Conservation (phyloP, 2,797 vertebrate genomes). For the Clarias platycephalus region DNA sequence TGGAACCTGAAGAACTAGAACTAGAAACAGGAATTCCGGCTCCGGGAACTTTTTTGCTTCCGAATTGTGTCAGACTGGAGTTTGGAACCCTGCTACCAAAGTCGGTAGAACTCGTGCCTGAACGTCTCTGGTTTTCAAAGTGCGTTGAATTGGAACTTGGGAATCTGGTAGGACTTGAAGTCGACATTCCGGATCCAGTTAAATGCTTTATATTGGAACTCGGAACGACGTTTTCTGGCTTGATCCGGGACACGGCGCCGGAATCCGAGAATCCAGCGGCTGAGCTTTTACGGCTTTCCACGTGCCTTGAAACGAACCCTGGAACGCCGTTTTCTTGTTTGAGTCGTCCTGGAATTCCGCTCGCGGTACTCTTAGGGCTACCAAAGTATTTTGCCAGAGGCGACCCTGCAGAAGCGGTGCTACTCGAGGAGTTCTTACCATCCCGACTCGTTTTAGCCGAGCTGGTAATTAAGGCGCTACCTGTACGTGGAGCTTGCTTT, state of each 20-base stretch:
- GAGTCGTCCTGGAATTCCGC: neutral
- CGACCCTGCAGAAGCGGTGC: neutral
- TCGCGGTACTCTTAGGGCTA: constrained; percentile 21
- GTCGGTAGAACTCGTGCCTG: neutral
- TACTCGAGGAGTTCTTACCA: constrained; percentile 31
- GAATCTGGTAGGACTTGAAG: neutral
- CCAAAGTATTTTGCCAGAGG: constrained; percentile 42
- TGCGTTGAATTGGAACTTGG: constrained; percentile 47
- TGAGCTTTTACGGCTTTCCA: neutral
- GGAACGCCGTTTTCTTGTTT: neutral
- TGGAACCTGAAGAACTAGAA: neutral
- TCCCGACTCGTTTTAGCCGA: constrained; percentile 5
- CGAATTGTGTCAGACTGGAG: constrained; percentile 49
- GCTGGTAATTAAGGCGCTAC: constrained; percentile 17
- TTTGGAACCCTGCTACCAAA: neutral
- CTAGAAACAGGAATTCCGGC: neutral
- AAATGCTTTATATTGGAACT: constrained; percentile 15
- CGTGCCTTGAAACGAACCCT: neutral
- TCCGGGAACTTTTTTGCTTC: constrained; percentile 6
- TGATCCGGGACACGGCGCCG: neutral
- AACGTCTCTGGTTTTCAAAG: constrained; percentile 35
- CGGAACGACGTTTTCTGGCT: neutral
- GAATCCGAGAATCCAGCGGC: neutral
- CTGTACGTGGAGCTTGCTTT: neutral
- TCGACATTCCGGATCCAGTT: neutral